Percentiles rank a stretch among this genome's conserved stretches.
Evolutionary conservation across 1,140 invertebrate species (phyloP).

Genomic region (Meloidogyne chitwoodi): DNA sequence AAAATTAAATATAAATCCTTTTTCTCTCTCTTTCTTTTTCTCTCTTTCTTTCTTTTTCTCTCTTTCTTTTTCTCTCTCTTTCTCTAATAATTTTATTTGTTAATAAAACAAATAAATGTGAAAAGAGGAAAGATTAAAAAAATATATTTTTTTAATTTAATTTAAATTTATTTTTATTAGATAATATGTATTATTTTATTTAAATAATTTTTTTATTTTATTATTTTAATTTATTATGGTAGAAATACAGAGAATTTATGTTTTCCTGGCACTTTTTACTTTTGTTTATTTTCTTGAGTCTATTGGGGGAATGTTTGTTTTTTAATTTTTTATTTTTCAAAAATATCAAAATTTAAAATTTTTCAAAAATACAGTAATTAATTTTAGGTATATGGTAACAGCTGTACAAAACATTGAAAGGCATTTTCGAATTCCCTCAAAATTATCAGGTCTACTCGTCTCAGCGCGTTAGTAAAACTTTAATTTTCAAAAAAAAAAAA

Average conservation of each 20-base stretch:
- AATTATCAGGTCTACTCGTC: constrained; percentile 56
- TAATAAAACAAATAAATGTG: no score
- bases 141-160: no score
- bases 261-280: constrained; percentile 33
- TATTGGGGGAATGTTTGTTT: constrained; percentile 24
- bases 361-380: background rate
- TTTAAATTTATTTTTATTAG: background rate
- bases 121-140: no score
- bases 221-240: background rate
- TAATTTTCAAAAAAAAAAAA: background rate
- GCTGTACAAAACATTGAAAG: constrained; percentile 51
- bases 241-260: constrained; percentile 25
- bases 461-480: constrained; percentile 43
- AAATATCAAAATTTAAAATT: background rate
- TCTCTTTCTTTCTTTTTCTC: no score
- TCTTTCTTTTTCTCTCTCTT: no score
- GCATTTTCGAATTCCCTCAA: constrained; percentile 56
- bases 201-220: background rate
- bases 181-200: no score
- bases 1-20: no score
- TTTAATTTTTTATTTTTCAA: no score
- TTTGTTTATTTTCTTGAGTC: constrained; percentile 39
- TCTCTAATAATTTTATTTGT: no score
- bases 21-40: no score
- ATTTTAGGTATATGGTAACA: constrained; percentile 30